Percentiles rank a stretch among this genome's conserved stretches.
phyloP scores from a whole-genome alignment of 1,140 invertebrate genomes.

The Sitophilus oryzae region DNA sequence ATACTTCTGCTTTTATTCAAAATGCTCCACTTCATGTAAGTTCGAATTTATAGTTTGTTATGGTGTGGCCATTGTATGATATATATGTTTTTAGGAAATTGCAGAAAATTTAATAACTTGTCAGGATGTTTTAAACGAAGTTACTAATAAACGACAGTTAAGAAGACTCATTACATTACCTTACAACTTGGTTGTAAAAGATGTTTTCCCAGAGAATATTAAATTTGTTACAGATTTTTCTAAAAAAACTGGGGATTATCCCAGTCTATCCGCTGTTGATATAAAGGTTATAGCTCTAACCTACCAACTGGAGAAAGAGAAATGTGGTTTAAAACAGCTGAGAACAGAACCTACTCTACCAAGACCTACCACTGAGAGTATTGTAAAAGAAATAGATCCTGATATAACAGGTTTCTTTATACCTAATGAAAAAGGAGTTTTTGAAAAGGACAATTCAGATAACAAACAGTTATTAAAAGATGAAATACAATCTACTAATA shows the following conservation, averaged over 20 bases:
- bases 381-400: conserved; percentile 17
- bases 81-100: conserved; percentile 60
- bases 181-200: conserved; percentile 76
- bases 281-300: conserved; percentile 90
- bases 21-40: conserved; percentile 40
- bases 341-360: conserved; percentile 62
- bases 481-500: too few species aligned
- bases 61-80: too few species aligned
- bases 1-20: conserved; percentile 43
- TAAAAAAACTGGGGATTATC: conserved; percentile 97
- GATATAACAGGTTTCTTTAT: conserved; percentile 52
- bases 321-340: conserved; percentile 70
- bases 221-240: conserved; percentile 85
- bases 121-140: conserved; percentile 84
- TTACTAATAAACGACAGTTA: conserved; percentile 79
- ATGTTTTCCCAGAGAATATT: conserved; percentile 76
- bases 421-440: conserved; percentile 39
- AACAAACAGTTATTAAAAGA: too few species aligned
- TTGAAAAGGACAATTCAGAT: too few species aligned
- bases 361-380: conserved; percentile 46
- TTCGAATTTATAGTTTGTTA: too few species aligned
- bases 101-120: conserved; percentile 81
- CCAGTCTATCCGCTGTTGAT: conserved; percentile 84
- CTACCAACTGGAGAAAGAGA: conserved; percentile 86
- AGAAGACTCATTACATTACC: conserved; percentile 79